Conservation (phyloP, 1,140 invertebrate species). For the Plutomurus gul region DNA sequence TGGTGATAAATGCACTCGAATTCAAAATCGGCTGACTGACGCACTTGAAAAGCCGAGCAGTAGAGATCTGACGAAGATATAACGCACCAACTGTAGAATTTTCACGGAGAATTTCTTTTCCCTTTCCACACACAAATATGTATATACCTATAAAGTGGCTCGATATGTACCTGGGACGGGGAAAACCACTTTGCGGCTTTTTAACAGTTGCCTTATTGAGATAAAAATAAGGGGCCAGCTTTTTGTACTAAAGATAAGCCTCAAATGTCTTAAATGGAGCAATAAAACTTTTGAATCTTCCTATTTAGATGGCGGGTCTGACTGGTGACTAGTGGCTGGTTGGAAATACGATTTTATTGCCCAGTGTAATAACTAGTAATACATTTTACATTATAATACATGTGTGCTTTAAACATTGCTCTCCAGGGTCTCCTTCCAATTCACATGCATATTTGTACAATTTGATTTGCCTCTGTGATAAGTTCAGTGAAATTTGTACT, state of each 20-base stretch:
- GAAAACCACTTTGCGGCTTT: slow-evolving; percentile 13
- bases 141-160: too few species aligned
- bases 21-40: not conserved
- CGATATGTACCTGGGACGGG: too few species aligned
- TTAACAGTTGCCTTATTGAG: slow-evolving; percentile 6
- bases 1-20: not conserved
- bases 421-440: not conserved
- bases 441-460: not conserved
- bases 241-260: slow-evolving; percentile 25
- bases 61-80: slow-evolving; percentile 3
- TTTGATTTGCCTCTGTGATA: not conserved
- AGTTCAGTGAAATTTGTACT: too few species aligned
- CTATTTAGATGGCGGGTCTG: not conserved
- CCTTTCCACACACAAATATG: not conserved
- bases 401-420: not conserved
- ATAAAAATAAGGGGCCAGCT: not conserved
- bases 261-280: slow-evolving; percentile 31
- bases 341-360: not conserved
- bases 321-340: too few species aligned
- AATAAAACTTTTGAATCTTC: slow-evolving; percentile 32
- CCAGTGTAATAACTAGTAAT: not conserved
- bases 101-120: not conserved
- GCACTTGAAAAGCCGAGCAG: not conserved
- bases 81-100: not conserved
- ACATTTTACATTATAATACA: not conserved